Conservation (phyloP, 2,888 invertebrate species). For the Cosmia pyralina region DNA sequence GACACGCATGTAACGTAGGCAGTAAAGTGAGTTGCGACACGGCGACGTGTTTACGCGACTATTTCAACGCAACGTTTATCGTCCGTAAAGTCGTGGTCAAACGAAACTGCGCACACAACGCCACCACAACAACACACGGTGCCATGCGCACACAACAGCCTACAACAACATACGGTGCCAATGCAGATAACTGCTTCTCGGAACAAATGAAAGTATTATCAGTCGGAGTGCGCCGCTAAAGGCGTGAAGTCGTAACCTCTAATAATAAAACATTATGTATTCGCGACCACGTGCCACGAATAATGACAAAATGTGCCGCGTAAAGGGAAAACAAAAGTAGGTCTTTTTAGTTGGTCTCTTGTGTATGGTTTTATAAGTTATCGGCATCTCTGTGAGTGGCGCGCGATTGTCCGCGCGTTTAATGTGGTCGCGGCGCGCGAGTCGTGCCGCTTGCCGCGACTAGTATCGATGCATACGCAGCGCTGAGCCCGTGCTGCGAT, state of each 20-base stretch:
- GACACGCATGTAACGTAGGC: slow-evolving; percentile 55
- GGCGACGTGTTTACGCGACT: slow-evolving; percentile 60
- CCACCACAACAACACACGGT: slow-evolving; percentile 52
- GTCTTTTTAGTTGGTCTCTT: slow-evolving; percentile 79
- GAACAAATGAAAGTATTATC: slow-evolving; percentile 88
- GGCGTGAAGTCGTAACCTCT: slow-evolving; percentile 88
- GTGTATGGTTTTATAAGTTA: slow-evolving; percentile 78
- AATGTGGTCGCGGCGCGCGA: slow-evolving; percentile 67
- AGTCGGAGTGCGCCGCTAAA: slow-evolving; percentile 82
- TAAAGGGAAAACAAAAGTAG: slow-evolving; percentile 84
- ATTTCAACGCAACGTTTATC: slow-evolving; percentile 66
- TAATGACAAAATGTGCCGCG: slow-evolving; percentile 85
- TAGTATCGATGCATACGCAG: slow-evolving; percentile 62
- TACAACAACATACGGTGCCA: slow-evolving; percentile 56
- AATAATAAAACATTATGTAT: slow-evolving; percentile 90
- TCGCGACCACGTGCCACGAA: slow-evolving; percentile 88
- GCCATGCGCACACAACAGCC: slow-evolving; percentile 46
- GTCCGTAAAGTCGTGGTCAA: slow-evolving; percentile 67
- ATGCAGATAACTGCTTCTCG: slow-evolving; percentile 84
- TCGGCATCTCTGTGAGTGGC: slow-evolving; percentile 80
- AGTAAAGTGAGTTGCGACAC: slow-evolving; percentile 52
- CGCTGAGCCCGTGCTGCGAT: slow-evolving; percentile 44
- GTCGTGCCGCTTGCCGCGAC: slow-evolving; percentile 58
- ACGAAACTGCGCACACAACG: slow-evolving; percentile 60
- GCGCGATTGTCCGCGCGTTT: slow-evolving; percentile 72